Percentiles rank a stretch among this genome's conserved stretches.
phyloP scores from a whole-genome alignment of 2,888 invertebrate genomes.

The Atherix ibis region DNA sequence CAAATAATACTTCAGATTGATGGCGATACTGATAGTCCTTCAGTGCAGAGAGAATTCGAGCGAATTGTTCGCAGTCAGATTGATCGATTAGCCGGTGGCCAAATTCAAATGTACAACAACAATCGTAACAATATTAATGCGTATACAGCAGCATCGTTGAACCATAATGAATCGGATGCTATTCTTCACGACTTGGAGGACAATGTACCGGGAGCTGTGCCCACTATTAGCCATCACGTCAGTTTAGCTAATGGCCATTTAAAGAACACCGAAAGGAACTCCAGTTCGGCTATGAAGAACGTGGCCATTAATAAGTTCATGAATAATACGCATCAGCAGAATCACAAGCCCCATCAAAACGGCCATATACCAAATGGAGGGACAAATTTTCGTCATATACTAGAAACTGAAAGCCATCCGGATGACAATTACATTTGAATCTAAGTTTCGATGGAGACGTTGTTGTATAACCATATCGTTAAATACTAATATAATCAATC shows the following conservation, averaged over 20 bases:
- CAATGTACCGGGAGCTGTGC: slow-evolving; percentile 30
- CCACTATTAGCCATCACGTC: slow-evolving; percentile 33
- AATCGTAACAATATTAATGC: not conserved
- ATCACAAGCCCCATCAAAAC: slow-evolving; percentile 6
- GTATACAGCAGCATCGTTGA: slow-evolving; percentile 8
- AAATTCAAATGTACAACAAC: not conserved
- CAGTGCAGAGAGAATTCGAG: slow-evolving; percentile 64
- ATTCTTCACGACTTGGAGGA: slow-evolving; percentile 30
- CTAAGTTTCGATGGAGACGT: too few species aligned
- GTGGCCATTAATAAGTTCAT: slow-evolving; percentile 14
- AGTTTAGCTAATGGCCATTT: slow-evolving; percentile 32
- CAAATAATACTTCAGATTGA: slow-evolving; percentile 47
- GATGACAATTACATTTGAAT: slow-evolving; percentile 12
- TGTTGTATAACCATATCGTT: too few species aligned
- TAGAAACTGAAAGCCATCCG: slow-evolving; percentile 25
- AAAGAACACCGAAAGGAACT: slow-evolving; percentile 14
- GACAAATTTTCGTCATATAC: slow-evolving; percentile 28
- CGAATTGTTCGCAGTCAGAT: slow-evolving; percentile 52
- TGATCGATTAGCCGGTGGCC: slow-evolving; percentile 35
- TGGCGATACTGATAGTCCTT: slow-evolving; percentile 65
- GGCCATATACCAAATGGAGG: slow-evolving; percentile 16
- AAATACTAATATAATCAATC: too few species aligned
- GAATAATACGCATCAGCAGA: slow-evolving; percentile 6
- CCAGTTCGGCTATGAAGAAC: not conserved
- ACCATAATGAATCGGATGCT: slow-evolving; percentile 15